phyloP scores from a whole-genome alignment of 1,140 invertebrate genomes.

The Heliconius melpomene region DNA sequence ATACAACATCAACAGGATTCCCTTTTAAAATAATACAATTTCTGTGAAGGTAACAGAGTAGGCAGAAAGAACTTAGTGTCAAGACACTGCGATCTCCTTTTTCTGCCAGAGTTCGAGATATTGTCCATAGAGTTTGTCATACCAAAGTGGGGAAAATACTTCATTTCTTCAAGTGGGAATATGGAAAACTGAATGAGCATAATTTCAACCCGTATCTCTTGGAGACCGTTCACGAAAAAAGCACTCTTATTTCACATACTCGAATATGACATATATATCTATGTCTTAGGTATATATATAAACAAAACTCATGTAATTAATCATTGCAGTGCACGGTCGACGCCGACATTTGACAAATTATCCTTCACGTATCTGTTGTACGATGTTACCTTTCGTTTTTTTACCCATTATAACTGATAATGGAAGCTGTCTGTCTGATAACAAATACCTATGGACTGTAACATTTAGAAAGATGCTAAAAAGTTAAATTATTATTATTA shows the following conservation, averaged over 20 bases:
- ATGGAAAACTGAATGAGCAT: not conserved
- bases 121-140: no score
- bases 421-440: slow-evolving; percentile 8
- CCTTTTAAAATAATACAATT: not conserved
- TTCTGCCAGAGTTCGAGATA: no score
- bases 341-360: slow-evolving; percentile 7
- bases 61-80: no score
- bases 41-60: not conserved
- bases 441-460: not conserved
- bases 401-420: slow-evolving; percentile 1
- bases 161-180: no score
- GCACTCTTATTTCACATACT: not conserved
- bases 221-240: no score
- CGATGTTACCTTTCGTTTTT: slow-evolving; percentile 11
- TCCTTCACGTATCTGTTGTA: not conserved
- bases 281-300: not conserved
- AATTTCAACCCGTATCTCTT: no score
- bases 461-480: not conserved
- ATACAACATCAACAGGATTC: not conserved
- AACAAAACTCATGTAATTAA: not conserved
- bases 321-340: not conserved
- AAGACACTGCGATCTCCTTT: no score
- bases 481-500: not conserved
- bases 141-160: no score
- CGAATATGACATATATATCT: not conserved